phyloP scores from a whole-genome alignment of 2,797 vertebrate species.

The Chrosomus eos region DNA sequence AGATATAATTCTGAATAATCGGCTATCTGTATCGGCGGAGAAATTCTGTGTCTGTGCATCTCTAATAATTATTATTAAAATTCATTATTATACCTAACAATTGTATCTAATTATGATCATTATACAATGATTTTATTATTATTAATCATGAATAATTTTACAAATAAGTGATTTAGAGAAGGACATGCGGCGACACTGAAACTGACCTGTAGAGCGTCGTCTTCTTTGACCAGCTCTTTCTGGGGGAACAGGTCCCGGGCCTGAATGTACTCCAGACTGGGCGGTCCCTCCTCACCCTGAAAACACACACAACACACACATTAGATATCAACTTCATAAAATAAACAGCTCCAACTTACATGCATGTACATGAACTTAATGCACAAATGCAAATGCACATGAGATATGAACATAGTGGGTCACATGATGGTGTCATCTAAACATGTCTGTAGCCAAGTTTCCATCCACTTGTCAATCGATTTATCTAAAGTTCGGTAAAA shows the following conservation, averaged over 20 bases:
- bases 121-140: neutral
- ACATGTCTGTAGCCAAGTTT: too few relatives aligned
- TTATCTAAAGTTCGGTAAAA: too few relatives aligned
- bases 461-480: too few relatives aligned
- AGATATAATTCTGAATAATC: too few relatives aligned
- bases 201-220: slow-evolving; percentile 94
- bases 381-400: neutral
- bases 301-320: slow-evolving; percentile 26
- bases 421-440: neutral
- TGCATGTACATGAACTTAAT: neutral
- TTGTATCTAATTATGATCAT: neutral
- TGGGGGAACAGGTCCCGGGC: slow-evolving; percentile 99
- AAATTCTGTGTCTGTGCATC: too few relatives aligned
- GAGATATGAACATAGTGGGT: neutral
- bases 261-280: slow-evolving; percentile 99
- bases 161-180: neutral
- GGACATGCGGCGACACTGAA: neutral
- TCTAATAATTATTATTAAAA: neutral
- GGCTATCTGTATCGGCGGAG: too few relatives aligned
- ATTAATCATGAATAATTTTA: too few relatives aligned
- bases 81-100: neutral
- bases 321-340: neutral
- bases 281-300: slow-evolving; percentile 98
- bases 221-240: slow-evolving; percentile 97
- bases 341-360: neutral